phyloP scores from a whole-genome alignment of 2,888 invertebrate genomes.

The Eupeodes luniger region DNA sequence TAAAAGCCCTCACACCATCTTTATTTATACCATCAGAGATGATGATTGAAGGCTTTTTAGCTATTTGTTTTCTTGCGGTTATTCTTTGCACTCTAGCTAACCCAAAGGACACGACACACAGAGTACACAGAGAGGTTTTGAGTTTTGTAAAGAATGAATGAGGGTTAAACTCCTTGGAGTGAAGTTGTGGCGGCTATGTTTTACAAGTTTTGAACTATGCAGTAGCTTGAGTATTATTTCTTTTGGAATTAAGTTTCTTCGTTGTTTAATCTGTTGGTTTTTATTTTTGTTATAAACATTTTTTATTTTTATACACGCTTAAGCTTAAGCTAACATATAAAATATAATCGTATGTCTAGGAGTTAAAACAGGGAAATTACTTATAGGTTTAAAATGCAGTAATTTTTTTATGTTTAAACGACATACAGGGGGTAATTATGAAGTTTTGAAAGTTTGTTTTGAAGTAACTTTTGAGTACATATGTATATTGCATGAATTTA shows the following conservation, averaged over 20 bases:
- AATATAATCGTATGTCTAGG: not conserved
- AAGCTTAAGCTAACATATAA: conserved; percentile 27
- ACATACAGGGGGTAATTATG: too few species aligned
- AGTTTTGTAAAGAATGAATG: conserved; percentile 33
- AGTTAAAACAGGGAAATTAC: conserved; percentile 39
- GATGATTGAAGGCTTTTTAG: conserved; percentile 70
- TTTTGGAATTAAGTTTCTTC: conserved; percentile 48
- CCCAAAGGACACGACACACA: conserved; percentile 2
- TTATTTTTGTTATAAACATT: conserved; percentile 5
- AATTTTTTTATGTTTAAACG: not conserved
- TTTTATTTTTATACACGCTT: not conserved
- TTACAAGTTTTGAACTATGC: conserved; percentile 67
- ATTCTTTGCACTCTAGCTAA: conserved; percentile 57
- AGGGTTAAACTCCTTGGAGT: conserved; percentile 51
- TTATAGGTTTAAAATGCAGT: conserved; percentile 4
- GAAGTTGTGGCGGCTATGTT: conserved; percentile 52
- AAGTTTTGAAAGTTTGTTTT: not conserved
- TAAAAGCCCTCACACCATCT: conserved; percentile 28
- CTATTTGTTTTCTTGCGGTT: conserved; percentile 73
- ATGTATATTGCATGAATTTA: too few species aligned
- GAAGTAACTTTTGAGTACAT: not conserved
- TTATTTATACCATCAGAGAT: not conserved
- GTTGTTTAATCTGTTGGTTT: not conserved
- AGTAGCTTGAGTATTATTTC: conserved; percentile 43
- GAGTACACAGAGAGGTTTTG: conserved; percentile 12